Percentiles rank a stretch among this genome's conserved stretches.
Conservation (phyloP, 2,113 vertebrate species). For the Chauna torquata region DNA sequence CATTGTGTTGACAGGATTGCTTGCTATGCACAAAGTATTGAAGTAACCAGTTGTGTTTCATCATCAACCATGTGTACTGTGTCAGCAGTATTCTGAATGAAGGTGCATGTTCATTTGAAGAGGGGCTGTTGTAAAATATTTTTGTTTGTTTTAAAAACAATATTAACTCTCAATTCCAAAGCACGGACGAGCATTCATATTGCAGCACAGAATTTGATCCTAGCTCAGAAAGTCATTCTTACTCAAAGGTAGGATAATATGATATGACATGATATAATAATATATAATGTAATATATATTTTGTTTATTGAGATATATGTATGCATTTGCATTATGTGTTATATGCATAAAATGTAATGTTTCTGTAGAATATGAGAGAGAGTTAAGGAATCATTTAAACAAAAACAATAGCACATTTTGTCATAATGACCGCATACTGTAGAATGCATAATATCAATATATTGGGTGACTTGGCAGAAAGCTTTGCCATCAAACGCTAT, state of each 20-base stretch:
- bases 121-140: neutral
- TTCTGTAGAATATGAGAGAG: neutral
- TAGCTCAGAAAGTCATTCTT: neutral
- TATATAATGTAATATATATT: neutral
- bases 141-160: neutral
- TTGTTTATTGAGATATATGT: neutral
- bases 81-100: conserved; percentile 7
- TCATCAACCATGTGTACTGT: neutral
- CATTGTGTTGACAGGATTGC: neutral
- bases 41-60: conserved; percentile 38
- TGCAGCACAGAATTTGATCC: neutral
- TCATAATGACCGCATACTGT: neutral
- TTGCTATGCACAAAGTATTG: neutral
- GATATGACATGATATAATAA: neutral
- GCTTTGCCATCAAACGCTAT: neutral
- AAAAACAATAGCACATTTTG: neutral
- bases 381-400: neutral
- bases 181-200: neutral
- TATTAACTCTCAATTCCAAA: neutral
- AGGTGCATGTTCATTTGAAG: neutral
- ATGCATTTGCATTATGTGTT: neutral
- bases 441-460: neutral
- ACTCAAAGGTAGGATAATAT: neutral
- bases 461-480: conserved; percentile 9
- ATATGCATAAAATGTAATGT: neutral